Evolutionary conservation across 2,113 vertebrate species (phyloP).

Genomic region (Cryptotis parvus): DNA sequence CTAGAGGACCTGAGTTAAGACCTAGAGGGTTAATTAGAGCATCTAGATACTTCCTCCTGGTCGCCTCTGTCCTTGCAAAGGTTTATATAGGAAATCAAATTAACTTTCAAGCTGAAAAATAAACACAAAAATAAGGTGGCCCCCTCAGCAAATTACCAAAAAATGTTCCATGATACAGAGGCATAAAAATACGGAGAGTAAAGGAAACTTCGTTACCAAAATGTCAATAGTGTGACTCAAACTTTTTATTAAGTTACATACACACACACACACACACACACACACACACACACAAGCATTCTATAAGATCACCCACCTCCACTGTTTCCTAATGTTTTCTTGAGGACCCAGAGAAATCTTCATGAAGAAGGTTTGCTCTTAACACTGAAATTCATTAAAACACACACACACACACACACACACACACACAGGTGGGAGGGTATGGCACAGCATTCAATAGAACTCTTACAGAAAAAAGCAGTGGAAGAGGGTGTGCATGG

Average conservation of each 20-base stretch:
- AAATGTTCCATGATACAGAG: neutral
- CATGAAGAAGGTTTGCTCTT: neutral
- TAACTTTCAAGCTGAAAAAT: slow-evolving; percentile 26
- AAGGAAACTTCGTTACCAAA: neutral
- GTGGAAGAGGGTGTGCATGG: slow-evolving; percentile 38
- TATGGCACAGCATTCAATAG: slow-evolving; percentile 17
- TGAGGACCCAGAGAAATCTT: slow-evolving; percentile 32
- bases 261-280: slow-evolving; percentile 27
- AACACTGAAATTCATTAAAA: neutral
- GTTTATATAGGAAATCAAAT: neutral
- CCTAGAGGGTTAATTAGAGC: too few relatives aligned
- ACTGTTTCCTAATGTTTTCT: slow-evolving; percentile 25
- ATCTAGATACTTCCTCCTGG: too few relatives aligned
- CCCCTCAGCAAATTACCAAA: neutral
- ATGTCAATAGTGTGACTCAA: neutral
- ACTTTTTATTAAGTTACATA: neutral
- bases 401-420: neutral
- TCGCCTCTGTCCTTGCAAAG: neutral
- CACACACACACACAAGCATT: neutral
- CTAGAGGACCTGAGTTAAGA: too few relatives aligned
- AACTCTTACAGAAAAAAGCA: neutral
- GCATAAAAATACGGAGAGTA: neutral
- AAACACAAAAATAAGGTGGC: slow-evolving; percentile 34
- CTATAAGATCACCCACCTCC: slow-evolving; percentile 37
- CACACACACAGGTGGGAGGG: neutral